Evolutionary conservation across 1,140 invertebrate genomes (phyloP), one percentile per base, ranked within the genome.

Genomic region (Sminthurides bifidus): DNA sequence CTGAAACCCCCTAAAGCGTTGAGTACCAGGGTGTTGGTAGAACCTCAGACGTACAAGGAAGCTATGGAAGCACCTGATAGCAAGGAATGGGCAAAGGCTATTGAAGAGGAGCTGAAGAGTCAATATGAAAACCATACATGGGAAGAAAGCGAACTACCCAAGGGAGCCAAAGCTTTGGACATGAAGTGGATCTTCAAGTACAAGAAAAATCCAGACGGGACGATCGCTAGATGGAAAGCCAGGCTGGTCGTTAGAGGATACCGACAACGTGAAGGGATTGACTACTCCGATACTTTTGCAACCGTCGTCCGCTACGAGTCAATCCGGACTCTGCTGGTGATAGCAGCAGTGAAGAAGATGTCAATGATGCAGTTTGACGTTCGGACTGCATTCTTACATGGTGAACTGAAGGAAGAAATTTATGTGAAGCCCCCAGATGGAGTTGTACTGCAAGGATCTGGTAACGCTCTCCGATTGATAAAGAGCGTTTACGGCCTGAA

Each of bases 401-500:
- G 67, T 35, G 44, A 63, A 5, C 40, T 72, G 29, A 53, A 66
- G 23, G 69, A 74, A 59, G 61, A 57, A 26, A 63, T 72, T 12
- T 73, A 63, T 58, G 67, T 66, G 48, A 48, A 52, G 41, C 65
- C 63, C 45, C 68, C 69, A 23, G 63, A 64, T 40, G 58, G 64
- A 59, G 29, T 21, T 24, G 5, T 50, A 24, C 17, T 2, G 26
- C 10, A 17, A 29, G 19, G 35, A 45, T 30, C 44, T 35, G 40
- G 62, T 40, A 14, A 21, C 2, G 59, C 62, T 3, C 58, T 41
- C 15, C 4, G n/a, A 64, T 54, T 76, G 5, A 66, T 64, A 26
- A 72, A 70, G 59, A 67, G 66, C 15, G 23, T 75, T 5, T 74
- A 74, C 57, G 70, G 69, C 3, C 52, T 75, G 8, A 72, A 74